These are phyloP conservation scores for Remorina albescens DNA, from an alignment of 2,797 vertebrate species.

Conservation along the genomic window DNA sequence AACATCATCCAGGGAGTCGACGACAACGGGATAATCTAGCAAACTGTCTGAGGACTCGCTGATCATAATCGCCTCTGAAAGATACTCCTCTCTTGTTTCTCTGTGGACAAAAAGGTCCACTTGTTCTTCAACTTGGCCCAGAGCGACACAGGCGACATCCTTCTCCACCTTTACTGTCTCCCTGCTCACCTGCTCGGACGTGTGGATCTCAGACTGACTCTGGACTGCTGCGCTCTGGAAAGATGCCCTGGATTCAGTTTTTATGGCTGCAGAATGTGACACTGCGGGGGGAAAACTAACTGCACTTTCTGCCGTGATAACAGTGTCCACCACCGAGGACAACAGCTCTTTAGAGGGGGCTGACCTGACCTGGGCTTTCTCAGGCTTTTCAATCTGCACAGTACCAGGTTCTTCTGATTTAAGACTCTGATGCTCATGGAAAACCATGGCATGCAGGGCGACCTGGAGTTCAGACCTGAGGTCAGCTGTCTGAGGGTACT, in stretches of 20 bases:
- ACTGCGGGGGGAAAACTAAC: constrained; percentile 52
- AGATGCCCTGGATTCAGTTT: constrained; percentile 66
- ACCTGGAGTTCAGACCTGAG: constrained; percentile 86
- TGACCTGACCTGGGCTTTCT: constrained; percentile 62
- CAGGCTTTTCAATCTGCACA: constrained; percentile 60
- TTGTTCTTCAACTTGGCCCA: constrained; percentile 47
- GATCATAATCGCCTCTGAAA: constrained; percentile 70
- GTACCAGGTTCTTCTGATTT: constrained; percentile 78
- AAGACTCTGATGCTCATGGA: constrained; percentile 84
- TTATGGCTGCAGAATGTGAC: constrained; percentile 69
- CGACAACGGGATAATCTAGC: constrained; percentile 76
- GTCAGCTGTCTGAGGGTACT: constrained; percentile 86
- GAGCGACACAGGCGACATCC: too few species aligned
- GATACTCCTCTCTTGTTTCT: constrained; percentile 78
- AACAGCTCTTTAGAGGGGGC: constrained; percentile 60
- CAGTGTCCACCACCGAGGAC: constrained; percentile 71
- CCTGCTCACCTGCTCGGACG: constrained; percentile 62
- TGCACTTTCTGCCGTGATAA: constrained; percentile 71
- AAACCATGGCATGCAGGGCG: constrained; percentile 86
- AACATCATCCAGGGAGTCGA: constrained; percentile 77
- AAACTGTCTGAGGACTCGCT: constrained; percentile 63
- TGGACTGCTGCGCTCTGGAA: constrained; percentile 66
- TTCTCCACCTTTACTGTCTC: constrained; percentile 71
- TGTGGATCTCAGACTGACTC: constrained; percentile 60
- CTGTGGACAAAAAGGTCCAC: constrained; percentile 63